Evolutionary conservation across 1,140 invertebrate species (phyloP).

Genomic region (Cepaea nemoralis): DNA sequence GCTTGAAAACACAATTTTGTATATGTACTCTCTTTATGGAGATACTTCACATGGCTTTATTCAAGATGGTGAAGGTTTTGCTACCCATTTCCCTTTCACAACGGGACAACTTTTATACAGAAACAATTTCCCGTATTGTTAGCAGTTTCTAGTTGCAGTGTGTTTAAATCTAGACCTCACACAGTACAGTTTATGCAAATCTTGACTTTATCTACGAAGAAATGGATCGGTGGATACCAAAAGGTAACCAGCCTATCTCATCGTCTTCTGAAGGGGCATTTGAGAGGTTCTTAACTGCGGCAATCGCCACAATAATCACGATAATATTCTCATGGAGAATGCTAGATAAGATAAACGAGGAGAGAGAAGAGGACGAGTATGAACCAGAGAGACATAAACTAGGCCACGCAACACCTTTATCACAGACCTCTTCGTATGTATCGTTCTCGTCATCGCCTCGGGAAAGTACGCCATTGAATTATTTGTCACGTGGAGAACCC

Average conservation of each 20-base stretch:
- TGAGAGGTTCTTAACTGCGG: conserved; percentile 68
- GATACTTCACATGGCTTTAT: too few relatives aligned
- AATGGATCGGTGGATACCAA: conserved; percentile 43
- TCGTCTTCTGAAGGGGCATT: conserved; percentile 63
- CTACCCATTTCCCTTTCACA: too few relatives aligned
- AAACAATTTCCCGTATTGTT: too few relatives aligned
- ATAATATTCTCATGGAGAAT: conserved; percentile 69
- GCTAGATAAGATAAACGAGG: conserved; percentile 55
- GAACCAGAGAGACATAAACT: neutral
- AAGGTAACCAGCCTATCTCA: conserved; percentile 24
- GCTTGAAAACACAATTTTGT: too few relatives aligned
- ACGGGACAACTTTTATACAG: too few relatives aligned
- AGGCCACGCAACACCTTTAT: neutral
- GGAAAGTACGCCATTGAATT: neutral
- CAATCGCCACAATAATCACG: conserved; percentile 67
- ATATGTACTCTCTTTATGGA: too few relatives aligned
- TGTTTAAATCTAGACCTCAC: too few relatives aligned
- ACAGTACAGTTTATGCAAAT: too few relatives aligned
- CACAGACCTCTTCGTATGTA: neutral
- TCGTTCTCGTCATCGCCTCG: neutral
- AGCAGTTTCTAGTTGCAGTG: too few relatives aligned
- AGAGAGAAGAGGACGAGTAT: neutral
- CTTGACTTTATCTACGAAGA: too few relatives aligned
- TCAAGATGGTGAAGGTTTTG: too few relatives aligned
- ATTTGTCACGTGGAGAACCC: neutral